Base-by-base conservation (phyloP, 2,888 invertebrate species). In the Apodemia duryi region DNA sequence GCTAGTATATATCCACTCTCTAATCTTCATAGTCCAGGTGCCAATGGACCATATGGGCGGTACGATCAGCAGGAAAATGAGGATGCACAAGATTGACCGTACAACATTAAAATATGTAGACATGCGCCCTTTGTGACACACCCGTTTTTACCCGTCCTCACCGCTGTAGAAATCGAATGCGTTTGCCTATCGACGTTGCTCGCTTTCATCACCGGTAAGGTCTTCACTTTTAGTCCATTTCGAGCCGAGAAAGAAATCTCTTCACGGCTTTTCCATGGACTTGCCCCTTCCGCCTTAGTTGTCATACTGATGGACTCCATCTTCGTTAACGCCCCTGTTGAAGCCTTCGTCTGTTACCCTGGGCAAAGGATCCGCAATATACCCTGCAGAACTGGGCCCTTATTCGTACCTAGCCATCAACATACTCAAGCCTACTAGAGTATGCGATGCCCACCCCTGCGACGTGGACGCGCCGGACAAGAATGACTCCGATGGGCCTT, bases 391-490 rank as follows among this genome's bases (percentile, higher is more conserved):
- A 35, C 35, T 35, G 35, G 69, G 67, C 63, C 66, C 66, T 65
- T 61, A 52, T 35, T 60, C 64, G 68, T 65, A 70, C 68, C 67
- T 64, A 7, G 70, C 68, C 70, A 67, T 67, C 65, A 2, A 6
- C 3, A 43, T 61, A 66, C 65, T 46, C 61, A 67, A 68, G 67
- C 67, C 65, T 69, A 70, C 70, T 68, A 66, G 61, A 62, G 60
- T 62, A 63, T 35, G 13, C 29, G 62, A 63, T 63, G 69, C 66
- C 69, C 71, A 68, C 68, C 71, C 69, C 71, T 68, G 68, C 70
- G 70, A 65, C 71, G 21, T 43, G 69, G 70, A 71, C 71, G 70
- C 68, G 69, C 65, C 69, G 64, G 63, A 62, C 70, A 65, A 63
- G 69, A 65, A 46, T 66, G 66, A 63, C 68, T 65, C 68, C 62